Evolutionary conservation across 2,888 invertebrate genomes (phyloP).

Genomic region (Platynereis dumerilii): DNA sequence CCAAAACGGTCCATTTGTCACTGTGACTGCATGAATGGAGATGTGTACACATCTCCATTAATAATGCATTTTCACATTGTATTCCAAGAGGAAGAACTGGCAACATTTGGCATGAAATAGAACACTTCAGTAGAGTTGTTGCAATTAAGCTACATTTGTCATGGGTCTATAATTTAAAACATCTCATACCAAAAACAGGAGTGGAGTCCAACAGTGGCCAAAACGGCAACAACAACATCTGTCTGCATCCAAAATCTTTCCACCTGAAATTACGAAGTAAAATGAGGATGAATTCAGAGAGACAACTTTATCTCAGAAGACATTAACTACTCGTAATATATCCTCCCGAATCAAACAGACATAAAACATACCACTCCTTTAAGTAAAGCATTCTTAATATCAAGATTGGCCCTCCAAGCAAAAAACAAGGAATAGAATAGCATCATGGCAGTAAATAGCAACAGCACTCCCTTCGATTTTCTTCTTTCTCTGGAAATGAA

Average conservation of each 20-base stretch:
- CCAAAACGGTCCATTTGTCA: no score
- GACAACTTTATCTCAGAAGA: no score
- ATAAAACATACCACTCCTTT: conserved; percentile 56
- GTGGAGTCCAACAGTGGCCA: conserved; percentile 43
- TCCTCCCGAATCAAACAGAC: no score
- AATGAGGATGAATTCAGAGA: conserved; percentile 5
- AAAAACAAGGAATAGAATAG: conserved; percentile 47
- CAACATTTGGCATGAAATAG: no score
- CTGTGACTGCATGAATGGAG: no score
- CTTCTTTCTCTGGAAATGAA: neutral
- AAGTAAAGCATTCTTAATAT: conserved; percentile 48
- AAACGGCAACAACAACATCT: conserved; percentile 47
- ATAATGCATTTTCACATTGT: no score
- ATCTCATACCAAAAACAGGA: neutral
- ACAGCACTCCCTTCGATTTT: neutral
- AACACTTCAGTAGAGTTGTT: no score
- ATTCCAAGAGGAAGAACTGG: no score
- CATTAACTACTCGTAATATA: no score
- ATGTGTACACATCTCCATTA: no score
- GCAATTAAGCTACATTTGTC: no score
- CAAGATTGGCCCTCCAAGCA: conserved; percentile 59
- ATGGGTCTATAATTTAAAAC: no score
- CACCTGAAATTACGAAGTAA: conserved; percentile 42
- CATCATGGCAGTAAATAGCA: conserved; percentile 43
- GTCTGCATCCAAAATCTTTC: conserved; percentile 61